Evolutionary conservation across 2,113 vertebrate genomes (phyloP).

Genomic region (Meleagris gallopavo): DNA sequence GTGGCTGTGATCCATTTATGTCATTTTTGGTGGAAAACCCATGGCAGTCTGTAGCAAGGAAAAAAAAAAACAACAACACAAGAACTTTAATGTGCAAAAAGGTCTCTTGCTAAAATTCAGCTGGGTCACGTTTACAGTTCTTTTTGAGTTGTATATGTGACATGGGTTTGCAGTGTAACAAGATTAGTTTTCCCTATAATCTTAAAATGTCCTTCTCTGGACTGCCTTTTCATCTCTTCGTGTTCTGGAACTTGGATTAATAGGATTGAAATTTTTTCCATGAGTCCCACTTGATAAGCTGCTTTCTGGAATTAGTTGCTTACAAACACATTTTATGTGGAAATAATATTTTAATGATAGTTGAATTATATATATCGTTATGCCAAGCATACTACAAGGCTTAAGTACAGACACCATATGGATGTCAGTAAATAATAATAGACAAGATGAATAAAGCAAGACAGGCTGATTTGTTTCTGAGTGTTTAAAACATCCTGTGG

Average conservation of each 20-base stretch:
- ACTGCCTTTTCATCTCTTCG: slow-evolving; percentile 54
- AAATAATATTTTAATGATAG: background rate
- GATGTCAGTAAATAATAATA: background rate
- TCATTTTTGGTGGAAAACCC: slow-evolving; percentile 73
- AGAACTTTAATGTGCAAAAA: background rate
- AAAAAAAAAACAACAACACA: background rate
- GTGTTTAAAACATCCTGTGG: background rate
- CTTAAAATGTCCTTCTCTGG: slow-evolving; percentile 49
- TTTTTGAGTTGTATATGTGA: background rate
- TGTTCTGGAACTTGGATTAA: slow-evolving; percentile 55
- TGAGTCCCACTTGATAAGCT: slow-evolving; percentile 5
- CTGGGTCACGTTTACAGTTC: background rate
- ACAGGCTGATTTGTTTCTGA: background rate
- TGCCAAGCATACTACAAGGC: background rate
- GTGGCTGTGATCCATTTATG: slow-evolving; percentile 56
- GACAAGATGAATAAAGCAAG: background rate
- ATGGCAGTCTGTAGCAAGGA: slow-evolving; percentile 60
- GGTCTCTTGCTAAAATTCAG: background rate
- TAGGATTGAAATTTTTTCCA: slow-evolving; percentile 20
- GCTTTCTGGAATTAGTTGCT: slow-evolving; percentile 43
- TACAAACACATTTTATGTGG: background rate
- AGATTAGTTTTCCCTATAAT: slow-evolving; percentile 59
- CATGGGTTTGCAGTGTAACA: slow-evolving; percentile 26
- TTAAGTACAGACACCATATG: background rate
- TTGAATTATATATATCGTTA: background rate